A percentile compares a stretch with the other conserved stretches of the same genome.
Evolutionary conservation across 2,797 vertebrate species (phyloP).

Genomic region (Sternarchorhynchus goeldii): DNA sequence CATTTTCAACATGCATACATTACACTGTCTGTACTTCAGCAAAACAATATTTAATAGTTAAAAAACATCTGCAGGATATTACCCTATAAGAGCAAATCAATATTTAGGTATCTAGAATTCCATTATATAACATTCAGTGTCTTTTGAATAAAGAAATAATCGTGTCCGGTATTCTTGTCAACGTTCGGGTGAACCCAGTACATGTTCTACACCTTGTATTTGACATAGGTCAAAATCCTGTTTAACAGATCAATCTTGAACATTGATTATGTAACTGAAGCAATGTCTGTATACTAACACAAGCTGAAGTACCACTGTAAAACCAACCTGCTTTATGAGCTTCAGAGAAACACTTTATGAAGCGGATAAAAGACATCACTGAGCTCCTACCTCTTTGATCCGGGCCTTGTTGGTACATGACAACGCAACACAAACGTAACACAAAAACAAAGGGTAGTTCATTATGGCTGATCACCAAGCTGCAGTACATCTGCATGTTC

Average conservation of each 20-base stretch:
- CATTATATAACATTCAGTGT: no score
- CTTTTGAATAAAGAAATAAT: no score
- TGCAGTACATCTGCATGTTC: background rate
- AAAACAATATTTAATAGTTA: no score
- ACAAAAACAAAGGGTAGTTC: background rate
- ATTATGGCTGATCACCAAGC: background rate
- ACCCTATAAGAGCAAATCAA: no score
- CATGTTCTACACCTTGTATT: background rate
- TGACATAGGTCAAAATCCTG: background rate
- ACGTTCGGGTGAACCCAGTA: no score
- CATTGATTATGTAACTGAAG: slow-evolving; percentile 5
- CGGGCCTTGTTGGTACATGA: background rate
- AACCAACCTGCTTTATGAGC: background rate
- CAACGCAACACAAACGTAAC: background rate
- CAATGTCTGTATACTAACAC: background rate
- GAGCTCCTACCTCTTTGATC: background rate
- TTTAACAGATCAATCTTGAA: slow-evolving; percentile 15
- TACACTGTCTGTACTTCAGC: no score
- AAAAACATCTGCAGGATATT: no score
- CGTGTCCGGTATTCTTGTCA: no score
- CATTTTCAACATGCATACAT: no score
- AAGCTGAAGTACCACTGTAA: background rate
- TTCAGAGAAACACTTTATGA: slow-evolving; percentile 8
- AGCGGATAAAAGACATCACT: background rate
- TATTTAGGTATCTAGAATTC: no score